Conservation (phyloP, 2,888 invertebrate species). For the Shargacucullia verbasci region DNA sequence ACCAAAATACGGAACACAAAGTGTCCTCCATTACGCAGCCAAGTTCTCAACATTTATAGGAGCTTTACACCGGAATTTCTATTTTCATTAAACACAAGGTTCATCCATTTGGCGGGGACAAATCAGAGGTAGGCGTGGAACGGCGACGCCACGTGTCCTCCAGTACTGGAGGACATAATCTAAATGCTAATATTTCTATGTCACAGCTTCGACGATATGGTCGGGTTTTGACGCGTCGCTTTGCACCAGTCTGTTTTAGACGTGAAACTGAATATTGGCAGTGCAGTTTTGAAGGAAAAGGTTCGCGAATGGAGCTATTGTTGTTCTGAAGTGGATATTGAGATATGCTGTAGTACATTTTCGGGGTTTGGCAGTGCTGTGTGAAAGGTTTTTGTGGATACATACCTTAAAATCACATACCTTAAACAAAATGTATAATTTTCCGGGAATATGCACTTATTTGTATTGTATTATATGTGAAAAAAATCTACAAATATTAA, state of each 20-base stretch:
- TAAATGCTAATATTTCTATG: slow-evolving; percentile 83
- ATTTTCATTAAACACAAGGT: slow-evolving; percentile 59
- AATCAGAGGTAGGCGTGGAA: slow-evolving; percentile 59
- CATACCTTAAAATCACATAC: no score
- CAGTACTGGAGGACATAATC: slow-evolving; percentile 74
- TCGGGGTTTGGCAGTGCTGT: not conserved
- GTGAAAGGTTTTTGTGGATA: not conserved
- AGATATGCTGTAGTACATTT: slow-evolving; percentile 7
- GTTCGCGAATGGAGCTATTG: slow-evolving; percentile 18
- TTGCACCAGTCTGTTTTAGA: slow-evolving; percentile 28
- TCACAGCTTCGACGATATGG: slow-evolving; percentile 59
- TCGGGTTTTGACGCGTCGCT: slow-evolving; percentile 46
- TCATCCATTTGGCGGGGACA: slow-evolving; percentile 58
- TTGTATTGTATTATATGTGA: no score
- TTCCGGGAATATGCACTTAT: no score
- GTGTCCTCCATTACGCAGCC: slow-evolving; percentile 34
- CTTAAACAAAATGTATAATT: no score
- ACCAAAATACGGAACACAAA: slow-evolving; percentile 27
- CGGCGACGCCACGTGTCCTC: slow-evolving; percentile 68
- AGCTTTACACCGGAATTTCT: slow-evolving; percentile 49
- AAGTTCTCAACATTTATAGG: slow-evolving; percentile 42
- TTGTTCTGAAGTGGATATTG: slow-evolving; percentile 15
- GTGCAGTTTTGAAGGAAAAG: slow-evolving; percentile 32
- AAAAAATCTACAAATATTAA: no score
- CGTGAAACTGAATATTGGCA: slow-evolving; percentile 31